phyloP scores from a whole-genome alignment of 1,140 invertebrate genomes.

The Daktulosphaira vitifoliae region DNA sequence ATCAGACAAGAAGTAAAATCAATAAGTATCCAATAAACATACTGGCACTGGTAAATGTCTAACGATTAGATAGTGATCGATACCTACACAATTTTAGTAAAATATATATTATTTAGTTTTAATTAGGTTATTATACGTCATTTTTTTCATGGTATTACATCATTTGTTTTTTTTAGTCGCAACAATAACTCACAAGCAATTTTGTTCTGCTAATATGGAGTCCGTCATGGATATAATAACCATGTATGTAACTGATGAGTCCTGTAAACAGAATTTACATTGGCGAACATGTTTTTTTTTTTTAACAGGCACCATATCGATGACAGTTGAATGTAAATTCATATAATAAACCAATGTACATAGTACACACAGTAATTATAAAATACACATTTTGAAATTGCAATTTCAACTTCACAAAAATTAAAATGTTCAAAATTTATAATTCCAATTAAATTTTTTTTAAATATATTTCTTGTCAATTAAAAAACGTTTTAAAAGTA shows the following conservation, averaged over 20 bases:
- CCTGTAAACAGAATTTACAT: constrained; percentile 33
- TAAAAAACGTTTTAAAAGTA: too few relatives aligned
- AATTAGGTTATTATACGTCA: too few relatives aligned
- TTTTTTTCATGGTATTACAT: constrained; percentile 11
- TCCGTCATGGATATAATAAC: constrained; percentile 33
- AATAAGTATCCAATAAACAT: too few relatives aligned
- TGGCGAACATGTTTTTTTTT: constrained; percentile 32
- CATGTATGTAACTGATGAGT: constrained; percentile 33
- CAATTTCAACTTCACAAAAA: background rate
- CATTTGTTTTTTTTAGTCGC: constrained; percentile 26
- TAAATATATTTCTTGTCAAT: too few relatives aligned
- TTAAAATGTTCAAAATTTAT: constrained; percentile 1
- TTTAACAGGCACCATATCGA: constrained; percentile 27
- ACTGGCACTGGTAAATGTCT: too few relatives aligned
- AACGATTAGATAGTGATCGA: too few relatives aligned
- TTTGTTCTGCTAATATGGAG: constrained; percentile 32
- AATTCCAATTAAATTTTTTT: background rate
- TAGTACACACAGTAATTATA: constrained; percentile 13
- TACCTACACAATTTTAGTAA: too few relatives aligned
- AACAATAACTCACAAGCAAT: constrained; percentile 33
- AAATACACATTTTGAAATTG: constrained; percentile 11
- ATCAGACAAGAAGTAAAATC: too few relatives aligned
- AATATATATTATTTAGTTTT: too few relatives aligned
- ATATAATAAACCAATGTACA: constrained; percentile 5
- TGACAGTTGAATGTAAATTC: constrained; percentile 28